Evolutionary conservation across 2,113 vertebrate species (phyloP), one percentile per base, ranked within the genome.

Genomic region (Elephas maximus): DNA sequence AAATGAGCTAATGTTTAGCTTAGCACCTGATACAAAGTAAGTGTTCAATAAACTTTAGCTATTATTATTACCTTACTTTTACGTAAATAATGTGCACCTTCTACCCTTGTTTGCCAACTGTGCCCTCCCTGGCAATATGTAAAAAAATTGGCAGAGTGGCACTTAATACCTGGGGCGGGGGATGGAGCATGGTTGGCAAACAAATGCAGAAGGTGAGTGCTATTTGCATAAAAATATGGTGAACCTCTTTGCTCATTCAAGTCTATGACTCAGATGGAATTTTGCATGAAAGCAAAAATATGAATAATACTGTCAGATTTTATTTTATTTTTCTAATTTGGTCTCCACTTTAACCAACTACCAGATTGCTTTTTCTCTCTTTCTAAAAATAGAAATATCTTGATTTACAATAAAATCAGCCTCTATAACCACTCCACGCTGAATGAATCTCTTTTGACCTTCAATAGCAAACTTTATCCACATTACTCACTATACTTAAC

Each of bases 331-430:
- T 88, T 74, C 65, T 51, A 44, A 88, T 88, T 88, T 82, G 4
- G 53, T 95, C 90, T 97, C 24, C 5, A n/a, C 41, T 91, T 79
- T 77, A 87, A 77, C 65, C 81, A 90, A 73, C 41, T 53, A 37
- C 6, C 30, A 33, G 60, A 17, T 41, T 80, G 15, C 21, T 69
- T 92, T 80, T 71, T 76, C 81, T 63, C 44, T 18, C 37, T 91
- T 53, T 91, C 57, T 83, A 90, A 88, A 95, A 92, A 92, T 21
- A 97, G 73, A 95, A 93, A 71, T 45, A 73, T 14, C 30, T 92
- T 93, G 60, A 74, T 79, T 93, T 80, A 79, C 62, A 90, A 65
- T 69, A 90, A 84, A 88, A 60, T 87, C 69, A 60, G 74, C 21
- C 21, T 71, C 51, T 77, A 0, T 69, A 51, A 63, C 30, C 74